Base-by-base conservation (phyloP, 2,888 invertebrate species). In the Synergus laeviventris region DNA sequence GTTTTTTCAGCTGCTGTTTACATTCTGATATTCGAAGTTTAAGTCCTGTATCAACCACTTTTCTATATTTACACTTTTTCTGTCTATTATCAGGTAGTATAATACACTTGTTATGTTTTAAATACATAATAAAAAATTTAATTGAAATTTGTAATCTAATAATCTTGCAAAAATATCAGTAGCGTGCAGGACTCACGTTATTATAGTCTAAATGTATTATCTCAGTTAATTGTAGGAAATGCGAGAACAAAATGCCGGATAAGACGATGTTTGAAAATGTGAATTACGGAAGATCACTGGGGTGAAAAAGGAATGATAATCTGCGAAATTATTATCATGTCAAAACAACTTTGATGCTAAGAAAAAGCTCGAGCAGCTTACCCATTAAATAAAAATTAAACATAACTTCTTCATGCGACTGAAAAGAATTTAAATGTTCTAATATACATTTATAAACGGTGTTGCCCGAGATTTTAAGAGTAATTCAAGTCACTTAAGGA, bases 1-100 rank as follows among this genome's bases (percentile, higher is more conserved):
- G 16, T 70, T 36, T 49, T n/a, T 45, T 70, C 49, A 70, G 70
- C 70, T 70, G 70, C 24, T 49, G 31, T 70, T 70, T 70, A 31
- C 9, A 70, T 31, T 45, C 45, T 49, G 70, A 70, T 70, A 70
- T 49, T 45, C n/a, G 49, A 36, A 70, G 49, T 49, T 66, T 1
- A 16, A 66, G 16, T 3, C 31, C 2, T 42, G 14, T 8, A 5
- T 45, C 21, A 9, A 64, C 39, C 4, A 18, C 8, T 4, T 24
- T 36, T 39, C 39, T 64, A 42, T 42, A 64, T 39, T 39, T 42
- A 45, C 45, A 45, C 16, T 16, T 16, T 7, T 7, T 45, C 16
- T 45, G 7, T 12, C 1, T 45, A 49, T n/a, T n/a, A n/a, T n/a
- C n/a, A n/a, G n/a, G n/a, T n/a, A n/a, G n/a, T n/a, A 31, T 31